A percentile compares a stretch with the other conserved stretches of the same genome.
Conservation (phyloP, 2,113 vertebrate species). For the Mungos mungo region DNA sequence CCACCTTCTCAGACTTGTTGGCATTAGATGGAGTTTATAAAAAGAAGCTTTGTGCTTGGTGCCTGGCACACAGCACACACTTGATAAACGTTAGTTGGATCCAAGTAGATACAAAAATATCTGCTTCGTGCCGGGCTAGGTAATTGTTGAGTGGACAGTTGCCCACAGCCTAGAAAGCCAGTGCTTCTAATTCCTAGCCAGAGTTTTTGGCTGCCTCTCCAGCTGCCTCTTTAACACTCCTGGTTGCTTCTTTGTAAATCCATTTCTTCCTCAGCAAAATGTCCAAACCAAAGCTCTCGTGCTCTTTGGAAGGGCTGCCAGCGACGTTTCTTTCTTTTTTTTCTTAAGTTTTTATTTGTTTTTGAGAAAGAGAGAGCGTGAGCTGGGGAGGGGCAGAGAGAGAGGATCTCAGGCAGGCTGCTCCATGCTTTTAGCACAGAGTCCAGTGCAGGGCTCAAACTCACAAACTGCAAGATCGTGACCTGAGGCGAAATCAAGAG, state of each 20-base stretch:
- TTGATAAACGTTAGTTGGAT: conserved; percentile 1
- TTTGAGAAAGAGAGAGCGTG: no score
- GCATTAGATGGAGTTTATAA: conserved; percentile 35
- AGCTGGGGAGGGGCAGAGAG: no score
- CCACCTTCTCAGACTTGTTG: neutral
- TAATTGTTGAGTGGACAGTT: neutral
- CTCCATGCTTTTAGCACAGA: no score
- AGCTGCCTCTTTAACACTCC: neutral
- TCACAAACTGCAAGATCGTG: no score
- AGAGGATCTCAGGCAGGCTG: no score
- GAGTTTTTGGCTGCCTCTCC: conserved; percentile 30
- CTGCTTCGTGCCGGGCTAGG: neutral
- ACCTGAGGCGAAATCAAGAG: no score
- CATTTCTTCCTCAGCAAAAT: conserved; percentile 28
- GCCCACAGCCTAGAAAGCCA: conserved; percentile 22
- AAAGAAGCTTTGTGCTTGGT: conserved; percentile 13
- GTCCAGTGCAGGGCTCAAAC: no score
- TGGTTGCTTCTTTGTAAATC: conserved; percentile 33
- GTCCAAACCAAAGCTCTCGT: neutral
- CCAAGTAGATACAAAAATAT: neutral
- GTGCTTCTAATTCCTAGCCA: neutral
- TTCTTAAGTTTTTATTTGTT: no score
- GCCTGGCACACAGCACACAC: neutral
- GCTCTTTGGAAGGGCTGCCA: conserved; percentile 3
- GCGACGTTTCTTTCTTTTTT: neutral